A percentile compares a stretch with the other conserved stretches of the same genome.
These are phyloP conservation scores for Euura lappo DNA, from an alignment of 1,140 invertebrate species.

Conservation along the genomic window DNA sequence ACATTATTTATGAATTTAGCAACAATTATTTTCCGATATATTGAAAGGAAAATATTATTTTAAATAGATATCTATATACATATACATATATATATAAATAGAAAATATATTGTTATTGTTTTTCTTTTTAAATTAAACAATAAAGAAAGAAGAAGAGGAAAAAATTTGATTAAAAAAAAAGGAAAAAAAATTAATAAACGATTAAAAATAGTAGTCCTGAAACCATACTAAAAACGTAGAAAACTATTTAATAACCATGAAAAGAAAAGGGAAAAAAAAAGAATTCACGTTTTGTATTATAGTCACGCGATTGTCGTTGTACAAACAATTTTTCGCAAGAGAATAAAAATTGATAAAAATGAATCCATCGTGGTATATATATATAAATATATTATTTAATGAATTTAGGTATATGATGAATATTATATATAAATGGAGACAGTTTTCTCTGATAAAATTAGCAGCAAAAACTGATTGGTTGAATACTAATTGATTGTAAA, in stretches of 20 bases:
- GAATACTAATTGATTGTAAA: slow-evolving; percentile 36
- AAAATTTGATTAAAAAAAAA: neutral
- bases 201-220: slow-evolving; percentile 14
- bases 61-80: too few species aligned
- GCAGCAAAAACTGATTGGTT: neutral
- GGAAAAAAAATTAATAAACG: neutral
- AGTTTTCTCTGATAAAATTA: neutral
- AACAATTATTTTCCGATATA: too few species aligned
- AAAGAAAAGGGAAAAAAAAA: neutral
- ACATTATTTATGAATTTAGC: too few species aligned
- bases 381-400: neutral
- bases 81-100: neutral
- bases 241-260: neutral
- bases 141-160: neutral
- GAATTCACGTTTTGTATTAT: slow-evolving; percentile 10
- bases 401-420: neutral
- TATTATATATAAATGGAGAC: neutral
- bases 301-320: neutral
- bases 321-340: neutral
- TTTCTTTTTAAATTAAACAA: neutral
- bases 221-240: slow-evolving; percentile 11
- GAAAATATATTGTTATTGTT: neutral
- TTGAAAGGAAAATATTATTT: too few species aligned
- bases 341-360: neutral
- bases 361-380: neutral